Conservation (phyloP, 2,888 invertebrate species). For the Cephus runcator region DNA sequence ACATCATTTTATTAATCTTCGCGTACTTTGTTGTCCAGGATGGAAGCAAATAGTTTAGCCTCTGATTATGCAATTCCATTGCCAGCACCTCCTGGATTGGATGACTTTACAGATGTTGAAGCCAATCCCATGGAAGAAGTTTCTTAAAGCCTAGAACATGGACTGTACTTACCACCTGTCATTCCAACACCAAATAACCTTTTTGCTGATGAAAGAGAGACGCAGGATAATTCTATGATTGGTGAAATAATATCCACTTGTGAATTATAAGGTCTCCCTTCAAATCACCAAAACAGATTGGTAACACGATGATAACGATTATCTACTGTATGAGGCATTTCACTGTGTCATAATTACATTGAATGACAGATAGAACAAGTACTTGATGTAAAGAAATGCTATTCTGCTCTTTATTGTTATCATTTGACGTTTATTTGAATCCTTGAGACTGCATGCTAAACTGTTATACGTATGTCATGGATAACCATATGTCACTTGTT, state of each 20-base stretch:
- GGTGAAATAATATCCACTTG: conserved; percentile 38
- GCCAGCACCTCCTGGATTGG: conserved; percentile 54
- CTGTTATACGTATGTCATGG: too few relatives aligned
- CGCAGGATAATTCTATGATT: conserved; percentile 57
- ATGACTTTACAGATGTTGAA: conserved; percentile 53
- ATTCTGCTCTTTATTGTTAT: too few relatives aligned
- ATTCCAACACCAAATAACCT: conserved; percentile 54
- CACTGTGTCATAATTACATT: background rate
- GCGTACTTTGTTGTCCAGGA: conserved; percentile 36
- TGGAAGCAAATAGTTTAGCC: conserved; percentile 55
- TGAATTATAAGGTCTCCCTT: background rate
- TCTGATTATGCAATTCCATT: conserved; percentile 58
- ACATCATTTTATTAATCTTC: too few relatives aligned
- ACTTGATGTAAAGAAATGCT: too few relatives aligned
- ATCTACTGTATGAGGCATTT: too few relatives aligned
- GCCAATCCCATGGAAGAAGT: conserved; percentile 49
- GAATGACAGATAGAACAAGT: background rate
- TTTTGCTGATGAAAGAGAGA: conserved; percentile 57
- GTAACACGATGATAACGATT: too few relatives aligned
- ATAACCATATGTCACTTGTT: too few relatives aligned
- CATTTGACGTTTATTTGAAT: too few relatives aligned
- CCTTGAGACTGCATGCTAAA: too few relatives aligned
- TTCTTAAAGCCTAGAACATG: conserved; percentile 51
- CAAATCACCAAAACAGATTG: too few relatives aligned
- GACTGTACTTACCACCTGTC: conserved; percentile 58